phyloP scores from a whole-genome alignment of 2,888 invertebrate species.

The Dasysyrphus tricinctus region DNA sequence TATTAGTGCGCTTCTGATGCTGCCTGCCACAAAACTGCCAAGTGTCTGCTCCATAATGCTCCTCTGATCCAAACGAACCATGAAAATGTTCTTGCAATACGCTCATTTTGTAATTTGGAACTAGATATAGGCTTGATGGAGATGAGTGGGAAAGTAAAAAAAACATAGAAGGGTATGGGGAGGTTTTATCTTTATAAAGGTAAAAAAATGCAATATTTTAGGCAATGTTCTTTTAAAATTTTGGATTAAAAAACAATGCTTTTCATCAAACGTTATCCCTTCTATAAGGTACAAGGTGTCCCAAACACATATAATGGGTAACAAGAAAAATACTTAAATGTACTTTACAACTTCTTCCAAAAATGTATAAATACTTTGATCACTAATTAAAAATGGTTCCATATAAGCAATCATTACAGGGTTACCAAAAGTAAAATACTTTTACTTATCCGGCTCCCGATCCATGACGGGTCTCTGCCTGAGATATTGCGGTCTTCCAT shows the following conservation, averaged over 20 bases:
- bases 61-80: slow-evolving; percentile 61
- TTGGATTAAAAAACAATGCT: slow-evolving; percentile 21
- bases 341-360: too few species aligned
- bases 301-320: neutral
- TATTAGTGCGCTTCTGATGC: slow-evolving; percentile 54
- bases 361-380: too few species aligned
- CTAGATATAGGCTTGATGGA: neutral
- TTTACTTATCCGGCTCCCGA: too few species aligned
- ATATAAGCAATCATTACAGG: too few species aligned
- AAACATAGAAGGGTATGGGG: neutral
- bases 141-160: slow-evolving; percentile 1
- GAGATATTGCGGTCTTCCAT: too few species aligned
- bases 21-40: slow-evolving; percentile 67
- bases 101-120: slow-evolving; percentile 69
- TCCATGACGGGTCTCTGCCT: too few species aligned
- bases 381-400: too few species aligned
- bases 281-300: neutral
- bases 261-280: neutral
- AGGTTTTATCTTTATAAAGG: neutral
- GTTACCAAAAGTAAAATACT: too few species aligned
- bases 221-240: slow-evolving; percentile 44
- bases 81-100: slow-evolving; percentile 70
- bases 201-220: slow-evolving; percentile 15
- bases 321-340: neutral
- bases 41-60: slow-evolving; percentile 68